Conservation (phyloP, 2,888 invertebrate genomes). For the Eupithecia abbreviata region DNA sequence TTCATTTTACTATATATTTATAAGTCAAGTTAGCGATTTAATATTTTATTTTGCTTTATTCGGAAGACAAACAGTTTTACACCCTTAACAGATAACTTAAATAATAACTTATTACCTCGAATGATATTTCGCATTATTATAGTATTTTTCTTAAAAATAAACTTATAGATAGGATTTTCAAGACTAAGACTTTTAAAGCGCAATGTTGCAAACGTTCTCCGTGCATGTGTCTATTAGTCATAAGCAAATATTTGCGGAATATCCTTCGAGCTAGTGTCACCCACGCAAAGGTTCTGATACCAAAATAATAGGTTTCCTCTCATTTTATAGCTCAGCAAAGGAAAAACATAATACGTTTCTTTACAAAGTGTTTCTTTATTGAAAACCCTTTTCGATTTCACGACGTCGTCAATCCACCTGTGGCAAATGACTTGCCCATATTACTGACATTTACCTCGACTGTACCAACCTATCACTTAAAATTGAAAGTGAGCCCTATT, state of each 20-base stretch:
- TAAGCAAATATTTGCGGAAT: neutral
- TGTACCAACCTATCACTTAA: slow-evolving; percentile 5
- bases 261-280: neutral
- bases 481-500: slow-evolving; percentile 12
- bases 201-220: no score
- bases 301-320: neutral
- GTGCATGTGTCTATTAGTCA: no score
- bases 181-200: no score
- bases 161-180: no score
- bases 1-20: no score
- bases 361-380: slow-evolving; percentile 12
- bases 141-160: no score
- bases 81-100: no score
- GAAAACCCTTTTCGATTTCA: slow-evolving; percentile 18
- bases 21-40: no score
- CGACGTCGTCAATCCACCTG: slow-evolving; percentile 24
- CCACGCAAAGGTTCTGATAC: neutral
- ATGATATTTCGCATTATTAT: no score
- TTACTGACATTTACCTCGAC: slow-evolving; percentile 24
- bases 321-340: neutral
- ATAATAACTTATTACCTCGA: no score
- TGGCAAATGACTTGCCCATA: slow-evolving; percentile 23
- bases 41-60: no score
- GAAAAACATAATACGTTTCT: neutral
- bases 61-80: no score